Conservation (phyloP, 2,888 invertebrate species). For the Polyploca ridens region DNA sequence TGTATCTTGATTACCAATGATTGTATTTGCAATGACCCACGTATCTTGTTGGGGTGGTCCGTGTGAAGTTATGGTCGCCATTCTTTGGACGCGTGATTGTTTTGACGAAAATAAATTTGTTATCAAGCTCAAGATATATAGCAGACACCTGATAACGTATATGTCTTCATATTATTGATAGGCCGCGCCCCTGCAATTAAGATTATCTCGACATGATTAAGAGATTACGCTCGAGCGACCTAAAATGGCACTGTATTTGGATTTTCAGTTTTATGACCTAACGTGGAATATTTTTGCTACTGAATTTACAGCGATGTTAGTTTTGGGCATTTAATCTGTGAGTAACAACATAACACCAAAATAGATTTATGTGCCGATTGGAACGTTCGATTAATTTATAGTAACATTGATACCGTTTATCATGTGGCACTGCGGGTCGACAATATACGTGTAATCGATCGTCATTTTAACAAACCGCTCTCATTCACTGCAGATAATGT, state of each 20-base stretch:
- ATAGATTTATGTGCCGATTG: constrained; percentile 6
- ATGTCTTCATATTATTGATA: constrained; percentile 42
- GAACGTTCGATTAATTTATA: not conserved
- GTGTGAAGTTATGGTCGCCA: constrained; percentile 7
- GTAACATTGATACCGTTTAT: constrained; percentile 16
- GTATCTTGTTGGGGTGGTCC: constrained; percentile 28
- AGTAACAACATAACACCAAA: not conserved
- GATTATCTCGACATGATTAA: constrained; percentile 62
- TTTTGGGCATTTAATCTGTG: constrained; percentile 35
- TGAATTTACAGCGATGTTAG: constrained; percentile 39
- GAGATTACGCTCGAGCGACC: constrained; percentile 49
- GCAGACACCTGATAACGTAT: constrained; percentile 42
- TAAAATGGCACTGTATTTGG: constrained; percentile 47
- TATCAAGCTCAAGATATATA: constrained; percentile 46
- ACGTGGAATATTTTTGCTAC: constrained; percentile 48
- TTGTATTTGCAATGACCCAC: constrained; percentile 24
- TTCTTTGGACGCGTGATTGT: constrained; percentile 42
- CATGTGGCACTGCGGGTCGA: constrained; percentile 37
- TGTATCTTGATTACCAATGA: constrained; percentile 12
- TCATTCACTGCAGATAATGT: constrained; percentile 57
- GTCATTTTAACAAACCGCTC: constrained; percentile 41
- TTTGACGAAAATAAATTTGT: constrained; percentile 51
- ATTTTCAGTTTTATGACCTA: constrained; percentile 34
- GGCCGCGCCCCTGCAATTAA: constrained; percentile 74
- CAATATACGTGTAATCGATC: constrained; percentile 49